These are phyloP conservation scores for Antechinus stuartii DNA, from an alignment of 2,113 vertebrate species.

Conservation along the genomic window DNA sequence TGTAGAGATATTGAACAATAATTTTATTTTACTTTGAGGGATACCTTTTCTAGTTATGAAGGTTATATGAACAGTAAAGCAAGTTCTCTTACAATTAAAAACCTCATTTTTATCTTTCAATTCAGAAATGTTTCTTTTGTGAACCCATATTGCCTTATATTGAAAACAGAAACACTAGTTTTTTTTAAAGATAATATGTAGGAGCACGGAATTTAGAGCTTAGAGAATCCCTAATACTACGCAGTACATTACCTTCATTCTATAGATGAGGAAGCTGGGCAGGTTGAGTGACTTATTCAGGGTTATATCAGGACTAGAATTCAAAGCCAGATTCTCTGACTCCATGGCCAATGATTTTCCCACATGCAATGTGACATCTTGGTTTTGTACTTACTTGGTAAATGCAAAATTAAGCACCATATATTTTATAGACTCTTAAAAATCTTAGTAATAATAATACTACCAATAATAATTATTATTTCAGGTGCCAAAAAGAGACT, in stretches of 20 bases:
- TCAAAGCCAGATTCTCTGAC: not conserved
- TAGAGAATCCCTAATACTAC: not conserved
- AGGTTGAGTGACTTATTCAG: not conserved
- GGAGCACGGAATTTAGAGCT: not conserved
- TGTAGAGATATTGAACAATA: conserved; percentile 50
- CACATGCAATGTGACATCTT: too few species aligned
- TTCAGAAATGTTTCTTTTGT: conserved; percentile 62
- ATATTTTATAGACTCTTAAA: not conserved
- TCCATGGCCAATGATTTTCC: too few species aligned
- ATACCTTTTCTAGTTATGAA: conserved; percentile 62
- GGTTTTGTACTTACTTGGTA: not conserved
- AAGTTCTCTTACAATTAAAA: conserved; percentile 66
- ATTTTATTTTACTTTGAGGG: conserved; percentile 55
- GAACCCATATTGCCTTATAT: conserved; percentile 54
- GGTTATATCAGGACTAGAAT: not conserved
- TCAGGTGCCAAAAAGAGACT: not conserved
- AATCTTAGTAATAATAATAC: not conserved
- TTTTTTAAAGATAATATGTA: conserved; percentile 54
- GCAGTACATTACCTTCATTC: not conserved
- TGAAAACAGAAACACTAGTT: conserved; percentile 65
- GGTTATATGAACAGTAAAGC: conserved; percentile 44
- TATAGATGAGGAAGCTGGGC: not conserved
- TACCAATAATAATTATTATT: not conserved
- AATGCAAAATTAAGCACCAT: not conserved
- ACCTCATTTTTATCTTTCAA: conserved; percentile 44